Base-by-base conservation (phyloP, 1,140 invertebrate genomes). In the Eumeta japonica region DNA sequence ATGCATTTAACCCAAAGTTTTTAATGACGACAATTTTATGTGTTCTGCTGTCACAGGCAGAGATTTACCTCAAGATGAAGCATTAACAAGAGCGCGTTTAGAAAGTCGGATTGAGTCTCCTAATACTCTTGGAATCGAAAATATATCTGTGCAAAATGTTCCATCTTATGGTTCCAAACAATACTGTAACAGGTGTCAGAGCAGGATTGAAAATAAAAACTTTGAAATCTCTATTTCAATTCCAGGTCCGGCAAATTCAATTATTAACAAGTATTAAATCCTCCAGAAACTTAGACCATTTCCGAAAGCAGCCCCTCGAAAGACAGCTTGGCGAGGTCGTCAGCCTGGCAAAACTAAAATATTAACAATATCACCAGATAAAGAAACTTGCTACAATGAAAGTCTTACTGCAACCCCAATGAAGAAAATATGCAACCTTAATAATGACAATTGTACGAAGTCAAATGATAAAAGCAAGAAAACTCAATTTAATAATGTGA, bases 21-120 rank as follows among this genome's bases (percentile, higher is more conserved):
- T 53, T 19, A 17, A 35, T n/a, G 30, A 49, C 11, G 39, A 45
- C 32, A 46, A 52, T 43, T 49, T 50, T 38, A 35, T 43, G 7
- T 37, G 33, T 48, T 10, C 45, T 35, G 28, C 37, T 18, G 40
- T 46, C 13, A 46, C 40, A 37, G 36, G 42, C 35, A 30, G 37
- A 35, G n/a, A 24, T 24, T 24, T 24, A n/a, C n/a, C 20, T 5
- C 5, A 24, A 7, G 20, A 24, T 24, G 20, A 24, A 24, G n/a
- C n/a, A n/a, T n/a, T n/a, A n/a, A n/a, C n/a, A n/a, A n/a, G n/a
- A n/a, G n/a, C n/a, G n/a, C n/a, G n/a, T 24, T n/a, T 24, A 24
- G 20, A 24, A 24, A 24, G 5, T 24, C 20, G 5, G 20, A 24
- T 7, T 24, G 5, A n/a, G 20, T 24, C 20, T 24, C 20, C n/a